phyloP scores from a whole-genome alignment of 2,888 invertebrate species.

The Hoplodrina blanda region DNA sequence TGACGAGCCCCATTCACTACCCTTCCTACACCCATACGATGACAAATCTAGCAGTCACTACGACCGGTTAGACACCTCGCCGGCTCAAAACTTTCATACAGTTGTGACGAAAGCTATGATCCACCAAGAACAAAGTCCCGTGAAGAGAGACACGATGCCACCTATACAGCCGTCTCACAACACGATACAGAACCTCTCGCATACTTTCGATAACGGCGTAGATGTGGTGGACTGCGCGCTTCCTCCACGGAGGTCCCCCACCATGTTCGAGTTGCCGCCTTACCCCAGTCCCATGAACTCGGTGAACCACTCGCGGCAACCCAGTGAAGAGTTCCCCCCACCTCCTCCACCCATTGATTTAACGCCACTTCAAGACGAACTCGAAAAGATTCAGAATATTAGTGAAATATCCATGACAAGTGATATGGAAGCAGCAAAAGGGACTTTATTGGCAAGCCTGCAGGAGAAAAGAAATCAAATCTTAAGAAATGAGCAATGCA shows the following conservation, averaged over 20 bases:
- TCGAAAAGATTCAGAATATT: slow-evolving; percentile 85
- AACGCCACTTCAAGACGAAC: slow-evolving; percentile 91
- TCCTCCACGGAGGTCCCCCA: slow-evolving; percentile 81
- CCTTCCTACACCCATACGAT: slow-evolving; percentile 91
- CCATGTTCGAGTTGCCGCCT: slow-evolving; percentile 93
- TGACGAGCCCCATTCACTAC: slow-evolving; percentile 92
- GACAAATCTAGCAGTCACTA: slow-evolving; percentile 82
- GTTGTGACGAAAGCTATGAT: slow-evolving; percentile 96
- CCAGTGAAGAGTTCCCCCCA: slow-evolving; percentile 97
- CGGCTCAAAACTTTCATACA: slow-evolving; percentile 90
- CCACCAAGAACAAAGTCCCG: slow-evolving; percentile 95
- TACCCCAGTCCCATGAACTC: slow-evolving; percentile 95
- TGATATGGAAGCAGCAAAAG: slow-evolving; percentile 76
- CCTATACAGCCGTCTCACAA: slow-evolving; percentile 75
- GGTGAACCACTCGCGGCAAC: slow-evolving; percentile 95
- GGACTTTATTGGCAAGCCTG: slow-evolving; percentile 91
- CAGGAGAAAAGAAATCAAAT: slow-evolving; percentile 92
- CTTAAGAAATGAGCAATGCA: slow-evolving; percentile 81
- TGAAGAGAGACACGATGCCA: slow-evolving; percentile 86
- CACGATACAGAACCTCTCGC: slow-evolving; percentile 82
- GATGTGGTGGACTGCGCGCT: slow-evolving; percentile 92
- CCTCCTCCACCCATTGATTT: slow-evolving; percentile 95
- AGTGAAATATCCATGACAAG: slow-evolving; percentile 60
- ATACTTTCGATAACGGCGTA: slow-evolving; percentile 87
- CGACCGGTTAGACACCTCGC: slow-evolving; percentile 83